phyloP scores from a whole-genome alignment of 2,113 vertebrate species.

The Thalassoma bifasciatum region DNA sequence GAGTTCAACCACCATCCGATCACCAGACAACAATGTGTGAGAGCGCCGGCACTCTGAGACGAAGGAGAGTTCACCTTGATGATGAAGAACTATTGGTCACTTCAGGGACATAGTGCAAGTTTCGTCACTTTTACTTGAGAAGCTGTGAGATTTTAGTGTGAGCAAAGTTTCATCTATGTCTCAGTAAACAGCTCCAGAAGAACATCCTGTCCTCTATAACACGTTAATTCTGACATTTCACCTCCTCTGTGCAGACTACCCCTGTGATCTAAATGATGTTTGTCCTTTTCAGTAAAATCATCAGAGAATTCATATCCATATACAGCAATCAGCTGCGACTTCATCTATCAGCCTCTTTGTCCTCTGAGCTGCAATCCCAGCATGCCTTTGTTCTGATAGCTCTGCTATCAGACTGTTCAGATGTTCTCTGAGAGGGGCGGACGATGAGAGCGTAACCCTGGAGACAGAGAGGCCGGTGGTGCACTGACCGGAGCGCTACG shows the following conservation, averaged over 20 bases:
- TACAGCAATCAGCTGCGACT: constrained; percentile 9
- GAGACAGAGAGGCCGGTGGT: not conserved
- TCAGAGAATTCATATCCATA: constrained; percentile 8
- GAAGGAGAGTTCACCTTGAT: no score
- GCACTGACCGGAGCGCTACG: constrained; percentile 3
- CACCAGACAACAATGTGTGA: no score
- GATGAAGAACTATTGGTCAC: no score
- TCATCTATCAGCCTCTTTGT: constrained; percentile 28
- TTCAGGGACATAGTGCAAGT: no score
- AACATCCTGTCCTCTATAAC: not conserved
- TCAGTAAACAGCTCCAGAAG: not conserved
- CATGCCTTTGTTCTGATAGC: constrained; percentile 24
- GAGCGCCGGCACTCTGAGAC: no score
- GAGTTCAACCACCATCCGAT: no score
- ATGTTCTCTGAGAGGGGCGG: constrained; percentile 1
- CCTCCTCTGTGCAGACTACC: not conserved
- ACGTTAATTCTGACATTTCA: constrained; percentile 1
- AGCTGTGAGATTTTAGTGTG: no score
- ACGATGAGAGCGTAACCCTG: constrained; percentile 20
- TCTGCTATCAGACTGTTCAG: constrained; percentile 4
- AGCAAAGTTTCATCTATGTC: not conserved
- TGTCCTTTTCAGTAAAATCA: constrained; percentile 4
- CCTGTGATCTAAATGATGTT: constrained; percentile 14
- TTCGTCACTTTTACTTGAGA: no score
- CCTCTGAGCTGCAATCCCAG: constrained; percentile 20